These are phyloP conservation scores for Platycheirus albimanus DNA, from an alignment of 2,888 invertebrate species.

Conservation along the genomic window DNA sequence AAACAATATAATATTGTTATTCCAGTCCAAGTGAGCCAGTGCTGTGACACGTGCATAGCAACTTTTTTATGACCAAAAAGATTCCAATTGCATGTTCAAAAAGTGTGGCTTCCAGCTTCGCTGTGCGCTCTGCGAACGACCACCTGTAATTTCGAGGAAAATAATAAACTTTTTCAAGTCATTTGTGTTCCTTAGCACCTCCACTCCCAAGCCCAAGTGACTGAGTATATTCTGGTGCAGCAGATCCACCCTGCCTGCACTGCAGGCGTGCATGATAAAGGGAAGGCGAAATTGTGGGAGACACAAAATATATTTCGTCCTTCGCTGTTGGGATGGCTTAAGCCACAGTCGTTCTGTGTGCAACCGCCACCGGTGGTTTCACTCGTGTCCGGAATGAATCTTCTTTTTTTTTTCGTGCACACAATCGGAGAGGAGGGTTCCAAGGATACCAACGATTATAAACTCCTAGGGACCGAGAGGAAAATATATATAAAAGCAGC, in stretches of 20 bases:
- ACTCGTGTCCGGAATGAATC: constrained; percentile 40
- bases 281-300: not conserved
- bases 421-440: constrained; percentile 42
- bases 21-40: constrained; percentile 30
- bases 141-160: constrained; percentile 51
- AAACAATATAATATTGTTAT: constrained; percentile 33
- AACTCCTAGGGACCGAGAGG: not conserved
- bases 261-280: constrained; percentile 5
- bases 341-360: constrained; percentile 45
- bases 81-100: constrained; percentile 22
- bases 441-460: constrained; percentile 9
- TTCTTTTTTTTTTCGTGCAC: constrained; percentile 15
- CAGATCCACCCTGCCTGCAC: constrained; percentile 16
- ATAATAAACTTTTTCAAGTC: constrained; percentile 48
- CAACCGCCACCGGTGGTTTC: constrained; percentile 46
- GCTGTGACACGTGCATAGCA: constrained; percentile 14
- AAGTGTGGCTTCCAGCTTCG: not conserved
- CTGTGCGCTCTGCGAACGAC: constrained; percentile 25
- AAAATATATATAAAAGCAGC: constrained; percentile 39
- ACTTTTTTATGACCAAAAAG: constrained; percentile 14
- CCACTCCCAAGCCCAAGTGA: too few species aligned
- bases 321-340: constrained; percentile 32
- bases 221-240: constrained; percentile 6
- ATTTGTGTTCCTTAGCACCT: constrained; percentile 5
- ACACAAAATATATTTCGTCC: constrained; percentile 23